Percentiles rank a stretch among this genome's conserved stretches.
Conservation (phyloP, 30 jellyfish, hydroid and myxozoan genomes). For the Phacellophora camtschatica region DNA sequence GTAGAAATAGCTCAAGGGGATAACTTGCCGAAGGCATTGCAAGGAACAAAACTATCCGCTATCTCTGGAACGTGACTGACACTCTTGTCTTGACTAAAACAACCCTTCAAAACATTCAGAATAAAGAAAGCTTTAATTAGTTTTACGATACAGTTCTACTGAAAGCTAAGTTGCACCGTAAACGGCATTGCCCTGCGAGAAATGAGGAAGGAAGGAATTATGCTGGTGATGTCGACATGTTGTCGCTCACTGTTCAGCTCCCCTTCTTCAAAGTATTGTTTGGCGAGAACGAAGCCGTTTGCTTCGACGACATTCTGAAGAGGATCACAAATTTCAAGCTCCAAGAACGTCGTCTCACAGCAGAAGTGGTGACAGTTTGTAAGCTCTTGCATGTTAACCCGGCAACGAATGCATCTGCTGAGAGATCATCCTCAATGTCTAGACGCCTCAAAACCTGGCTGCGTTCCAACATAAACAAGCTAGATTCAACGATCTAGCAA, state of each 20-base stretch:
- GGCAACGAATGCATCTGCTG: too few species aligned
- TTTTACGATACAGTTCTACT: background rate
- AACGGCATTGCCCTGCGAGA: background rate
- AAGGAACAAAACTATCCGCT: background rate
- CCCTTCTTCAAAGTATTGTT: background rate
- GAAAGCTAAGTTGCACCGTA: background rate
- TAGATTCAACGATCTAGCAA: too few species aligned
- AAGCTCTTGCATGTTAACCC: constrained; percentile 23
- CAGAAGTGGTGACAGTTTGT: constrained; percentile 13
- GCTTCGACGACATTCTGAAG: constrained; percentile 5
- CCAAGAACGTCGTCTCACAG: background rate
- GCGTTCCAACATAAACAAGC: too few species aligned
- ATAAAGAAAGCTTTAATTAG: background rate
- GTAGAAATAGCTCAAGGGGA: too few species aligned
- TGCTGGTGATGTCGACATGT: background rate
- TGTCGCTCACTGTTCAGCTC: background rate
- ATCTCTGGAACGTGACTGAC: background rate
- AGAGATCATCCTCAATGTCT: too few species aligned
- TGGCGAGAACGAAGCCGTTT: constrained; percentile 7
- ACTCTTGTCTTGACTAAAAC: background rate
- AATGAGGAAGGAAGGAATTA: too few species aligned
- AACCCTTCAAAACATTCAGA: background rate
- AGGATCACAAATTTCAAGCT: background rate
- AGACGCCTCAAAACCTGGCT: too few species aligned
- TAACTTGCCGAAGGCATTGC: background rate